Conservation (phyloP, 2,888 invertebrate species). For the Epinotia nisella region DNA sequence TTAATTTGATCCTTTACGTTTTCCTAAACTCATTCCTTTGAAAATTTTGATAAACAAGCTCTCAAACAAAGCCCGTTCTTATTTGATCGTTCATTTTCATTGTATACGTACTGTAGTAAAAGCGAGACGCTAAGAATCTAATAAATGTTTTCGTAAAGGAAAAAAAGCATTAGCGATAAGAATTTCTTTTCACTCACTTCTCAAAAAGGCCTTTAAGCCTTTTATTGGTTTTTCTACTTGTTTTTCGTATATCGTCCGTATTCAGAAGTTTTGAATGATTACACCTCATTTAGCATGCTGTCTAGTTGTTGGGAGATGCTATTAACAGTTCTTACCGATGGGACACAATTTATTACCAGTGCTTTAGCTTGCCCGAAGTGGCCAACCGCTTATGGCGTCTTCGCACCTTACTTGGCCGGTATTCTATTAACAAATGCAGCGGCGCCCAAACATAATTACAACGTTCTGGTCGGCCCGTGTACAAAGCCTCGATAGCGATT, state of each 20-base stretch:
- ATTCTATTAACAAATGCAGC: slow-evolving; percentile 53
- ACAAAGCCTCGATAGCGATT: slow-evolving; percentile 60
- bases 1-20: neutral
- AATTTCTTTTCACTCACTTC: slow-evolving; percentile 48
- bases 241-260: slow-evolving; percentile 47
- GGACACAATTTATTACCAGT: slow-evolving; percentile 69
- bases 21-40: slow-evolving; percentile 4
- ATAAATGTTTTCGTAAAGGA: slow-evolving; percentile 47
- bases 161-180: slow-evolving; percentile 50
- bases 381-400: slow-evolving; percentile 69
- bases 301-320: slow-evolving; percentile 62
- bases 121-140: slow-evolving; percentile 41
- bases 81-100: slow-evolving; percentile 31
- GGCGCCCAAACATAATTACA: slow-evolving; percentile 69
- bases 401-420: slow-evolving; percentile 57
- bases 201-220: slow-evolving; percentile 46
- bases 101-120: slow-evolving; percentile 18
- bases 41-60: slow-evolving; percentile 11
- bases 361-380: slow-evolving; percentile 68
- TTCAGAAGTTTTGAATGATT: slow-evolving; percentile 58
- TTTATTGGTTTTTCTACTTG: slow-evolving; percentile 45
- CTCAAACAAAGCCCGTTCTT: slow-evolving; percentile 4
- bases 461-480: slow-evolving; percentile 63
- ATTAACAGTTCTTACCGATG: slow-evolving; percentile 67
- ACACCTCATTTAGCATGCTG: slow-evolving; percentile 59